Conservation (phyloP, 2,113 vertebrate genomes). For the Nematolebias whitei region DNA sequence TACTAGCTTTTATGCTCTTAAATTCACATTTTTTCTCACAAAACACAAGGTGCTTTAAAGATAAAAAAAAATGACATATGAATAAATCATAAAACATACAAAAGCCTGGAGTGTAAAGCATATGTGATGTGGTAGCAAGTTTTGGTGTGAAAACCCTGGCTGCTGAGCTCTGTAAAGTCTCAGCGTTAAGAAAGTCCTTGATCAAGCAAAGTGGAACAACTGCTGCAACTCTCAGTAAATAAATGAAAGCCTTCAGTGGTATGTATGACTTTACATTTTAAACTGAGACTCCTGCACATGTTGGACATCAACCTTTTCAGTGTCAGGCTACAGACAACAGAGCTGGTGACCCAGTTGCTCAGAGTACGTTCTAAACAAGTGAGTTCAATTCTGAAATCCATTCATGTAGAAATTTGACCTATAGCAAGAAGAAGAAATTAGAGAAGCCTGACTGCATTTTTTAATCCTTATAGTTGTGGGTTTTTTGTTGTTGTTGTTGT, state of each 20-base stretch:
- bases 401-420: constrained; percentile 46
- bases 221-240: not conserved
- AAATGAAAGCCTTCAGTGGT: not conserved
- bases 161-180: not conserved
- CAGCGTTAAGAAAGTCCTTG: not conserved
- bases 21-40: not conserved
- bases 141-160: not conserved
- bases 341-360: constrained; percentile 26
- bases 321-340: constrained; percentile 3
- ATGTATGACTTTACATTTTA: not conserved
- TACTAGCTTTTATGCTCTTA: not conserved
- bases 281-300: constrained; percentile 4
- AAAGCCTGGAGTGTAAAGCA: too few species aligned
- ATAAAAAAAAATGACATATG: not conserved
- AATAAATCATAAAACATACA: not conserved
- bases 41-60: not conserved
- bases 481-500: too few species aligned
- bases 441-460: constrained; percentile 7
- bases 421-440: constrained; percentile 18
- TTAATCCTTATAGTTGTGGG: not conserved
- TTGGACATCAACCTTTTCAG: constrained; percentile 32
- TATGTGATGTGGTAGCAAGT: not conserved
- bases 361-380: constrained; percentile 22
- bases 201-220: constrained; percentile 4
- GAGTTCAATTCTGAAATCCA: constrained; percentile 38